These are phyloP conservation scores for Leptothorax acervorum DNA, from an alignment of 2,888 invertebrate species.

Conservation along the genomic window DNA sequence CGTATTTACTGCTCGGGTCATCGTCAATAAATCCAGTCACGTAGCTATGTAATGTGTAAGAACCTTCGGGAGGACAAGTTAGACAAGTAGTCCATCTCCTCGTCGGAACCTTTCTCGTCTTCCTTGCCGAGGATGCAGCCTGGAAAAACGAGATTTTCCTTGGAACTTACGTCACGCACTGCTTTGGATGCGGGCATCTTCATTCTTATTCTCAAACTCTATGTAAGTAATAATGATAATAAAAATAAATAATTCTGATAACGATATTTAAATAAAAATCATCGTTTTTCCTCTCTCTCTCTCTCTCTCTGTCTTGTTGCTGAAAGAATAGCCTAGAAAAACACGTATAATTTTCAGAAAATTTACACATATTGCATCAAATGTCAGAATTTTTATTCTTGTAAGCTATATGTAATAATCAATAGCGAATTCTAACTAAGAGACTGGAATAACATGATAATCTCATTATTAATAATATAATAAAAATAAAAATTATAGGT, in stretches of 20 bases:
- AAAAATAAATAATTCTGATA: conserved; percentile 13
- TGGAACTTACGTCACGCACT: background rate
- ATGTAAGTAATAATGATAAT: background rate
- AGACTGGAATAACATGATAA: background rate
- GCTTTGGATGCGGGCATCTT: background rate
- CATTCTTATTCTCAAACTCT: too few relatives aligned
- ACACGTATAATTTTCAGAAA: background rate
- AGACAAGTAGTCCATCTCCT: conserved; percentile 19
- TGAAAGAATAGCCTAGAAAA: background rate
- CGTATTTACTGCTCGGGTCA: conserved; percentile 39
- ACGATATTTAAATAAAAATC: background rate
- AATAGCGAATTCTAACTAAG: background rate
- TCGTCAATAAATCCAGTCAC: conserved; percentile 47
- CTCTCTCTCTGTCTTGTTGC: background rate
- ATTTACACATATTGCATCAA: background rate
- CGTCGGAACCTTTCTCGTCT: background rate
- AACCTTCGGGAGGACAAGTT: background rate
- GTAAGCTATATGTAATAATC: background rate
- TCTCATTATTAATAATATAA: background rate
- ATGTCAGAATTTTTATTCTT: background rate
- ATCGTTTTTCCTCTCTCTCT: background rate
- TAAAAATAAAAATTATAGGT: background rate
- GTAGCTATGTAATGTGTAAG: conserved; percentile 43
- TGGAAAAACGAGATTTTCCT: conserved; percentile 6
- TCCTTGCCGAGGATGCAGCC: background rate